These are phyloP conservation scores for Rhynchonycteris naso DNA, from an alignment of 2,797 vertebrate genomes.

Conservation along the genomic window DNA sequence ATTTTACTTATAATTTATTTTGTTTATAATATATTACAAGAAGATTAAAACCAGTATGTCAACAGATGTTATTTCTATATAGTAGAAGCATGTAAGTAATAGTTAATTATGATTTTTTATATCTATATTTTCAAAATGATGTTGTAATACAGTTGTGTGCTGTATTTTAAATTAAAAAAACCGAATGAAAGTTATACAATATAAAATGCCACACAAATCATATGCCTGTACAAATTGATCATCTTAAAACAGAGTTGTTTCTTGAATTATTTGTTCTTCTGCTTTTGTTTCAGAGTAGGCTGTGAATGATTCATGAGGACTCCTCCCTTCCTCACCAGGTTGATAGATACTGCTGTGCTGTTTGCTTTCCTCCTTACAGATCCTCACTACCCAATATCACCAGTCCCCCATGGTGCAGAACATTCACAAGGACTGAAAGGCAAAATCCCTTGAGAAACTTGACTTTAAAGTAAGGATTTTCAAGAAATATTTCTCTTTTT, in stretches of 20 bases:
- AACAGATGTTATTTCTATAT: not conserved
- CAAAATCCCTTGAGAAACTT: not conserved
- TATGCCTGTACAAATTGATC: not conserved
- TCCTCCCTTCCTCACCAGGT: not conserved
- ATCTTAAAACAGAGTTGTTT: not conserved
- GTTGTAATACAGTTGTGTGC: not conserved
- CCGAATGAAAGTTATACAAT: not conserved
- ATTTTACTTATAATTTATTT: not conserved
- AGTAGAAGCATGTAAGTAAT: not conserved
- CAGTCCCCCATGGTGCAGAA: not conserved
- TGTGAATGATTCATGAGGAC: not conserved
- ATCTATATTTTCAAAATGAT: not conserved
- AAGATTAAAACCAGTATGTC: not conserved
- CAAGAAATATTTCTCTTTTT: constrained; percentile 9
- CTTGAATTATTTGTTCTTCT: not conserved
- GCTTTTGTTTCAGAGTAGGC: not conserved
- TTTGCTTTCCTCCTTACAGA: not conserved
- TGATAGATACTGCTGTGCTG: no score
- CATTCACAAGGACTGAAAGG: not conserved
- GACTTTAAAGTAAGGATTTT: not conserved
- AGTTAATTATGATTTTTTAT: not conserved
- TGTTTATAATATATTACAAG: not conserved
- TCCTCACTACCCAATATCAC: not conserved
- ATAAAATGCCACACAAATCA: not conserved
- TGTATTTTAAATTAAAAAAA: not conserved